Conservation (phyloP, 2,797 vertebrate genomes). For the Nyctalus aviator region DNA sequence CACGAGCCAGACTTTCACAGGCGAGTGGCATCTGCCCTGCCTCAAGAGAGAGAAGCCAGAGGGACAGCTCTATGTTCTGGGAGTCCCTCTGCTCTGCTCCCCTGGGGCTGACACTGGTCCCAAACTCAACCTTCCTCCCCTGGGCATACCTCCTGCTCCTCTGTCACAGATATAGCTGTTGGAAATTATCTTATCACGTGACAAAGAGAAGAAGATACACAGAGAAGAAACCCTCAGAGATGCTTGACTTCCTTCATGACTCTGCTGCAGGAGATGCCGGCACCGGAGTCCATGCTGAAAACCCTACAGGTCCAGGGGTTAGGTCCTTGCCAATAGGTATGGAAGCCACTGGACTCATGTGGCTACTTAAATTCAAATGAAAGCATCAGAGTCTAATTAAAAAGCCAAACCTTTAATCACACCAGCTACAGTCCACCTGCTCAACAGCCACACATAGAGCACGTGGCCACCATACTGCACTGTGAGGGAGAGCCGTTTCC, state of each 20-base stretch:
- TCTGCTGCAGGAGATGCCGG: accelerated
- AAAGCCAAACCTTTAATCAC: neutral
- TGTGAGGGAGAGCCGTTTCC: accelerated
- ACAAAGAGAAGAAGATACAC: neutral
- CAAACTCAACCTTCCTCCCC: neutral
- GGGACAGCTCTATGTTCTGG: accelerated
- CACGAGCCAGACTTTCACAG: too few species aligned
- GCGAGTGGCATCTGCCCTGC: accelerated
- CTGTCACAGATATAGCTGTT: neutral
- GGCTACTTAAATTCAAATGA: neutral
- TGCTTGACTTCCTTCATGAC: neutral
- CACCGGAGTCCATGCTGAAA: neutral
- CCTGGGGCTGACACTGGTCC: neutral
- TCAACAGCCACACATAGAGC: accelerated
- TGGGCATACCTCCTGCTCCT: neutral
- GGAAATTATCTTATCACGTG: neutral
- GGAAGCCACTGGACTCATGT: neutral
- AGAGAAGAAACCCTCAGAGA: neutral
- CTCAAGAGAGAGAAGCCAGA: accelerated
- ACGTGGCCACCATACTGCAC: accelerated
- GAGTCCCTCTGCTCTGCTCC: neutral
- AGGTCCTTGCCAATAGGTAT: neutral
- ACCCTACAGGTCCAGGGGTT: neutral
- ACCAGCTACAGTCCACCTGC: too few species aligned
- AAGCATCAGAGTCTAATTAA: neutral